Evolutionary conservation across 2,888 invertebrate genomes (phyloP), one percentile per base, ranked within the genome.

Genomic region (Tachina fera): DNA sequence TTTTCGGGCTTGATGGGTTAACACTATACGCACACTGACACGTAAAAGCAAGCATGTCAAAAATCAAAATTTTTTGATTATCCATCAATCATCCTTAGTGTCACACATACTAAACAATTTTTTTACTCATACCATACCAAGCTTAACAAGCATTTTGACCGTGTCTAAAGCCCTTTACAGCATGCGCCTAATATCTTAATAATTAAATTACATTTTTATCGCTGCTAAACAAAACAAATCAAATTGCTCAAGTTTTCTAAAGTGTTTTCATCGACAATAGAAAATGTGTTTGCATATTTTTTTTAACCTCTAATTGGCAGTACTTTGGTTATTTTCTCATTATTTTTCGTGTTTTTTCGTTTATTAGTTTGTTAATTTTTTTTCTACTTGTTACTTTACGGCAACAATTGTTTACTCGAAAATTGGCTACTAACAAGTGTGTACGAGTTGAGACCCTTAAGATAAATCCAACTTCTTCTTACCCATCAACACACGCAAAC

Each of bases 381-480:
- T 56, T 78, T 39, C 41, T 9, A 10, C 10, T 77, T 58, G 51
- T 13, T 70, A 81, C 47, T 65, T 70, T 68, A 75, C 76, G 51
- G 47, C 9, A 80, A 53, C 41, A 72, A 67, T 71, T 83, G 76
- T 84, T 83, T 72, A 70, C 76, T 76, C 22, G 49, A 77, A 80
- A 80, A 83, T 87, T 87, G 77, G 70, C 77, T 74, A 87, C 84
- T 76, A 87, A 87, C 85, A 85, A 87, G 81, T 77, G 83, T 85
- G 81, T 77, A 70, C 60, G 16, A 53, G 61, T 10, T 83, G 77
- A 83, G 77, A 83, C 80, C 87, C 87, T 87, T 80, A 76, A 83
- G 87, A 71, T 71, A 84, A 88, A 87, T 87, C 87, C 86, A 87
- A 87, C 80, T 78, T 88, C 84, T 74, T 56, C 31, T 82, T 49